These are phyloP conservation scores for Passerina amoena DNA, from an alignment of 2,113 vertebrate species.

Conservation along the genomic window DNA sequence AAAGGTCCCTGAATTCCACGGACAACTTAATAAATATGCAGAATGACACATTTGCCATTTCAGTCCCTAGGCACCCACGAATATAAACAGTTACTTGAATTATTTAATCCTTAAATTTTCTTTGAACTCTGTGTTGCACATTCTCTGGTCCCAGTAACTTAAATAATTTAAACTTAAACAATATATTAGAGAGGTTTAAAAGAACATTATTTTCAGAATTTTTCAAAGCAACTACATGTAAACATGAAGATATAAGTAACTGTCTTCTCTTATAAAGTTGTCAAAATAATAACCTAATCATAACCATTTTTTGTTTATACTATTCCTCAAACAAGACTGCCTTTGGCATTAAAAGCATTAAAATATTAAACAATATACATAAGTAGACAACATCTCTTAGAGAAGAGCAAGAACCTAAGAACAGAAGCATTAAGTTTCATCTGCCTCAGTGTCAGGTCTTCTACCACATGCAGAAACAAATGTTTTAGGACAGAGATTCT, in stretches of 20 bases:
- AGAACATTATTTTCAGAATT: neutral
- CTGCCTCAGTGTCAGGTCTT: neutral
- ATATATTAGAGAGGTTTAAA: neutral
- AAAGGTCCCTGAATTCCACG: neutral
- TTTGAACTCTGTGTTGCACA: neutral
- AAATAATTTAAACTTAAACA: constrained; percentile 3
- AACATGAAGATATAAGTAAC: neutral
- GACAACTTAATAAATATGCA: neutral
- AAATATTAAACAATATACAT: neutral
- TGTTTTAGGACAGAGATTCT: neutral
- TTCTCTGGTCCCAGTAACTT: neutral
- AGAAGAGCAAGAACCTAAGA: neutral
- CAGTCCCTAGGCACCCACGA: neutral
- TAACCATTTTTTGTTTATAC: neutral
- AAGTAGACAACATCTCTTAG: neutral
- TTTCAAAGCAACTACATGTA: neutral
- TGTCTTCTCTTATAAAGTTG: neutral
- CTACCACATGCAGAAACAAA: neutral
- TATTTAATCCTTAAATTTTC: constrained; percentile 15
- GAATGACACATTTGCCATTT: neutral
- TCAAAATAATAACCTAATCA: neutral
- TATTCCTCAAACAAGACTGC: neutral
- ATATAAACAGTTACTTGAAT: constrained; percentile 9
- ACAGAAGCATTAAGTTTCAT: neutral
- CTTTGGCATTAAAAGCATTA: neutral